These are phyloP conservation scores for Montipora capitata DNA, from an alignment of 92 coral and sea anemone species.

Conservation along the genomic window DNA sequence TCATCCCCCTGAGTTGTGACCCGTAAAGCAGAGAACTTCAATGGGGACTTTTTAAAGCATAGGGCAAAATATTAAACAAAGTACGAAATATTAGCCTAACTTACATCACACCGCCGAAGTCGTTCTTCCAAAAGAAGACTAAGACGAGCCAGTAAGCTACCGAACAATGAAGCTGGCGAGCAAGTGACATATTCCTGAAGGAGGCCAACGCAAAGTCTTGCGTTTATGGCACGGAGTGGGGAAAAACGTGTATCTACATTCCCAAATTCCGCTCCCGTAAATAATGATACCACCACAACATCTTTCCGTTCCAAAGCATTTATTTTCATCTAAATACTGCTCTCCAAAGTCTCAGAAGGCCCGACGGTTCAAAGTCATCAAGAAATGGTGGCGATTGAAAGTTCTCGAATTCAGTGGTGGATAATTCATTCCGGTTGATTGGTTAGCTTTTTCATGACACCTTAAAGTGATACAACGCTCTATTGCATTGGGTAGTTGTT, in stretches of 20 bases:
- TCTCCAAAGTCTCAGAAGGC: not conserved
- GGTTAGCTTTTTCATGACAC: not conserved
- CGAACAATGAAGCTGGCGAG: not conserved
- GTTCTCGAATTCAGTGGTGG: not conserved
- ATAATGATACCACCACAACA: conserved; percentile 14
- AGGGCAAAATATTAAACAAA: not conserved
- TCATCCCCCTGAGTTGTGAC: not conserved
- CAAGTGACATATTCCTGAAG: conserved; percentile 1
- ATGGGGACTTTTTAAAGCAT: not conserved
- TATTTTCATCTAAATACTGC: conserved; percentile 26
- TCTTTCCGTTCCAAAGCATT: conserved; percentile 3
- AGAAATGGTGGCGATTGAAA: conserved; percentile 1
- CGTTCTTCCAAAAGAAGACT: not conserved
- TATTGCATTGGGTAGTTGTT: not conserved
- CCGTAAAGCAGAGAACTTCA: not conserved
- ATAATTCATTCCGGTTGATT: not conserved
- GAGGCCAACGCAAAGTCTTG: conserved; percentile 5
- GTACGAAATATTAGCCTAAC: not conserved
- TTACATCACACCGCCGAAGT: conserved; percentile 3
- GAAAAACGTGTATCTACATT: not conserved
- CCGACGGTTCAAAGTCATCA: not conserved
- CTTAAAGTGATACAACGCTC: not conserved
- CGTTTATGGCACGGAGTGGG: not conserved
- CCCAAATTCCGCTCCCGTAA: conserved; percentile 4
- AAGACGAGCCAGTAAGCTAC: not conserved